These are phyloP conservation scores for Dinocampus coccinellae DNA, from an alignment of 2,888 invertebrate genomes.

Conservation along the genomic window DNA sequence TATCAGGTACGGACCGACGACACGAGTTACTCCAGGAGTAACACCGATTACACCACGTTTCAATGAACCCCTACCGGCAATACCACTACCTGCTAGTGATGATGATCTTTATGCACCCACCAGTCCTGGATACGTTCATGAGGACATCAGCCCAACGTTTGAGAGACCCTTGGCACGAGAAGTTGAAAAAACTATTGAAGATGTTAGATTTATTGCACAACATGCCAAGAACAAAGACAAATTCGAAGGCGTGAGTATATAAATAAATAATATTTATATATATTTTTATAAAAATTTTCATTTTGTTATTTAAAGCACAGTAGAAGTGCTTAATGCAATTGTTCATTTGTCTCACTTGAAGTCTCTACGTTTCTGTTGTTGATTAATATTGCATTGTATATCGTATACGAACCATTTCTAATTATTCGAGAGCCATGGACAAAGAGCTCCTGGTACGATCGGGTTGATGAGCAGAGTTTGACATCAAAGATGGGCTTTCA, in stretches of 20 bases:
- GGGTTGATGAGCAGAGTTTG: neutral
- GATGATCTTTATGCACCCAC: slow-evolving; percentile 87
- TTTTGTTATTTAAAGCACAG: neutral
- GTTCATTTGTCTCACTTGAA: neutral
- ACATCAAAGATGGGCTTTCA: slow-evolving; percentile 12
- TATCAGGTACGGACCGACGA: slow-evolving; percentile 70
- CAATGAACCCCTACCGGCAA: slow-evolving; percentile 78
- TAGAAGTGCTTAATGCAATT: neutral
- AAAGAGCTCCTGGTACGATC: slow-evolving; percentile 20
- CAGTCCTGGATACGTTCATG: slow-evolving; percentile 72
- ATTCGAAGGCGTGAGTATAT: slow-evolving; percentile 88
- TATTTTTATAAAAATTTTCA: neutral
- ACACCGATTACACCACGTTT: slow-evolving; percentile 70
- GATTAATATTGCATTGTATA: neutral
- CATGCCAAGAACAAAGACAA: slow-evolving; percentile 95
- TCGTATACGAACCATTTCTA: neutral
- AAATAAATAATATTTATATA: neutral
- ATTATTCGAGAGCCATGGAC: slow-evolving; percentile 20
- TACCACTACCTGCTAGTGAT: slow-evolving; percentile 82
- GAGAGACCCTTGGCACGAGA: slow-evolving; percentile 86
- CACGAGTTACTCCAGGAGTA: slow-evolving; percentile 72
- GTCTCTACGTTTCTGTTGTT: neutral
- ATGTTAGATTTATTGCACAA: slow-evolving; percentile 94
- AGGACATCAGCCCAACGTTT: slow-evolving; percentile 82
- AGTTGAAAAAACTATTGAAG: slow-evolving; percentile 93